Percentiles rank a stretch among this genome's conserved stretches.
Evolutionary conservation across 2,888 invertebrate genomes (phyloP).

Genomic region (Pachymerium ferrugineum): DNA sequence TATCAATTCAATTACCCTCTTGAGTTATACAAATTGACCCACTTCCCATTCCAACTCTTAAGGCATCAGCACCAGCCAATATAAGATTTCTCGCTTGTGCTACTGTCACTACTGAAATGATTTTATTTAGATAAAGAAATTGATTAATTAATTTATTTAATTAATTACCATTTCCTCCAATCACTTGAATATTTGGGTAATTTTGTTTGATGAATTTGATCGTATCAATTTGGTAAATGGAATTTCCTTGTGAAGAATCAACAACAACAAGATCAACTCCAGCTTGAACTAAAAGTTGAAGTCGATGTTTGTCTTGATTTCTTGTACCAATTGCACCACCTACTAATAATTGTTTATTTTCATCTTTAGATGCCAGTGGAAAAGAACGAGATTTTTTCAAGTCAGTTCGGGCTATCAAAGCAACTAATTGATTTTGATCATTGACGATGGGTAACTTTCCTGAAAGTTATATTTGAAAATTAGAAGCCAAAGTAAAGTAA

Average conservation of each 20-base stretch:
- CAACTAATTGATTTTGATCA: conserved; percentile 72
- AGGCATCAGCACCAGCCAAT: conserved; percentile 92
- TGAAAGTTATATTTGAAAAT: too few relatives aligned
- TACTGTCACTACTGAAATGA: conserved; percentile 93
- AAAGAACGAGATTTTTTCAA: conserved; percentile 95
- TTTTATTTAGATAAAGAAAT: too few relatives aligned
- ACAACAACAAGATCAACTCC: conserved; percentile 95
- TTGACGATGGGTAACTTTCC: conserved; percentile 58
- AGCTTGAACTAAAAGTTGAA: conserved; percentile 72
- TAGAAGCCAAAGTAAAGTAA: background rate
- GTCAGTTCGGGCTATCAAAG: conserved; percentile 95
- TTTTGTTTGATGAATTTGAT: conserved; percentile 80
- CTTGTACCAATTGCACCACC: conserved; percentile 92
- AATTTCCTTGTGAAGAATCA: conserved; percentile 98
- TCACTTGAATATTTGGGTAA: conserved; percentile 81
- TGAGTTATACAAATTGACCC: conserved; percentile 99
- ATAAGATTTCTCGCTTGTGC: conserved; percentile 95
- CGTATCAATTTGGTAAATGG: conserved; percentile 91
- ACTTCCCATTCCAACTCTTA: conserved; percentile 97
- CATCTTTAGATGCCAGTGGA: conserved; percentile 95
- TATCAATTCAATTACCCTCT: conserved; percentile 50
- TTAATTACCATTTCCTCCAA: conserved; percentile 88
- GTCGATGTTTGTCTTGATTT: conserved; percentile 70
- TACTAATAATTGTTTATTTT: conserved; percentile 85
- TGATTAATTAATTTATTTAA: too few relatives aligned